Evolutionary conservation across 23 tunicate species (phyloP).

Genomic region (Ascidia mentula): DNA sequence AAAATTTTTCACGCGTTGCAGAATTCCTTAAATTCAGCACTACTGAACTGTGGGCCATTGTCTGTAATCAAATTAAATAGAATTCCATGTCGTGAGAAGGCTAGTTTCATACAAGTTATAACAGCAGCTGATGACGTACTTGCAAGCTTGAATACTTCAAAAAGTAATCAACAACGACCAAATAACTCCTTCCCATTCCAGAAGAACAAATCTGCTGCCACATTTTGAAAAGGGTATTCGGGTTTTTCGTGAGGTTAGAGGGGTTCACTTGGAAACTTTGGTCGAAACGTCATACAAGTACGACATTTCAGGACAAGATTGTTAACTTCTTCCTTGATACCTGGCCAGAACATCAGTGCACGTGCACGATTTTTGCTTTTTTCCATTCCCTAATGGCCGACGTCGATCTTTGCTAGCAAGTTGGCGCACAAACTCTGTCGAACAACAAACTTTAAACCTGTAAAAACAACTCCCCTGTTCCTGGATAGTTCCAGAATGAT

Average conservation of each 20-base stretch:
- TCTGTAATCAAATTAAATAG: too few species aligned
- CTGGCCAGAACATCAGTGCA: constrained; percentile 18
- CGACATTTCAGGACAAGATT: constrained; percentile 20
- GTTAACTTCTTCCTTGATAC: constrained; percentile 18
- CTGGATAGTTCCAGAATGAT: background rate
- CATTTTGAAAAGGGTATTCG: constrained; percentile 1
- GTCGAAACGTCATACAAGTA: background rate
- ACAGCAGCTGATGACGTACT: constrained; percentile 20
- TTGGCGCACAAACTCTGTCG: background rate
- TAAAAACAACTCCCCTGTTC: too few species aligned
- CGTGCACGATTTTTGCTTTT: constrained; percentile 16
- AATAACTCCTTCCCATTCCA: background rate
- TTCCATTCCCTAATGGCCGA: constrained; percentile 27
- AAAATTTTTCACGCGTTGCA: constrained; percentile 14
- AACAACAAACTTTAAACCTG: constrained; percentile 2
- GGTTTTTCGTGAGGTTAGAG: background rate
- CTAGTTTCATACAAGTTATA: constrained; percentile 13
- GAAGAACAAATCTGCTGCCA: constrained; percentile 7
- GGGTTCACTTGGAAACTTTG: background rate
- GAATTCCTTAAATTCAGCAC: background rate
- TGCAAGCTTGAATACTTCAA: background rate
- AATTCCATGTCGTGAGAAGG: constrained; percentile 8
- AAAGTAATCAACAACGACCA: constrained; percentile 29
- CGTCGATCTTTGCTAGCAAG: constrained; percentile 13
- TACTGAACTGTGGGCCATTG: constrained; percentile 1